Base-by-base conservation (phyloP, 2,888 invertebrate species). In the Agapostemon virescens region DNA sequence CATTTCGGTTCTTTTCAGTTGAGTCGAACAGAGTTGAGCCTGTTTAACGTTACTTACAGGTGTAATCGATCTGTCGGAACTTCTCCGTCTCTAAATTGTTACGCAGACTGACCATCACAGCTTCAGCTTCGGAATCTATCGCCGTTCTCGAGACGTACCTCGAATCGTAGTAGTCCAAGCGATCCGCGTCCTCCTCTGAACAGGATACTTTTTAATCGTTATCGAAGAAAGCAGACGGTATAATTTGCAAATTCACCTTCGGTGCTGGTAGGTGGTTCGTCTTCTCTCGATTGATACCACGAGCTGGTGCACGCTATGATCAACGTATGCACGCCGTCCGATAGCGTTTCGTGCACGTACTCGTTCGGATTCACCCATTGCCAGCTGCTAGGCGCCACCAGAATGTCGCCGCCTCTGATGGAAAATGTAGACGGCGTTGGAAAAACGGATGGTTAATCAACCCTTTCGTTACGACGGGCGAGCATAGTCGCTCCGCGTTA, bases 381-480 rank as follows among this genome's bases (percentile, higher is more conserved):
- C 94, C 95, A 95, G 15, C 94, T 94, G 69, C 94, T 94, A 15
- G 94, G 93, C 0, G 95, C 93, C 0, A 95, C 94, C 0, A 95
- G 89, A 30, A 95, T 95, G 80, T 95, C 95, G 0, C 95, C 95
- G 0, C 95, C 94, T 2, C 92, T 93, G 83, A 42, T 58, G 11
- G n/a, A 55, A 49, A 30, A 13, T 33, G 23, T 4, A n/a, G n/a
- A 33, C 15, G n/a, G 15, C 7, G 23, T 6, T 40, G 23, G 20
- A 20, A n/a, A 7, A 45, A n/a, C n/a, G n/a, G n/a, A n/a, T n/a
- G n/a, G n/a, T n/a, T n/a, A n/a, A n/a, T n/a, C n/a, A n/a, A n/a
- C n/a, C n/a, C n/a, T n/a, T n/a, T n/a, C n/a, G n/a, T n/a, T n/a
- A n/a, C n/a, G n/a, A n/a, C n/a, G n/a, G n/a, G n/a, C n/a, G n/a